Base-by-base conservation (phyloP, 2,888 invertebrate species). In the Apodemia duryi region DNA sequence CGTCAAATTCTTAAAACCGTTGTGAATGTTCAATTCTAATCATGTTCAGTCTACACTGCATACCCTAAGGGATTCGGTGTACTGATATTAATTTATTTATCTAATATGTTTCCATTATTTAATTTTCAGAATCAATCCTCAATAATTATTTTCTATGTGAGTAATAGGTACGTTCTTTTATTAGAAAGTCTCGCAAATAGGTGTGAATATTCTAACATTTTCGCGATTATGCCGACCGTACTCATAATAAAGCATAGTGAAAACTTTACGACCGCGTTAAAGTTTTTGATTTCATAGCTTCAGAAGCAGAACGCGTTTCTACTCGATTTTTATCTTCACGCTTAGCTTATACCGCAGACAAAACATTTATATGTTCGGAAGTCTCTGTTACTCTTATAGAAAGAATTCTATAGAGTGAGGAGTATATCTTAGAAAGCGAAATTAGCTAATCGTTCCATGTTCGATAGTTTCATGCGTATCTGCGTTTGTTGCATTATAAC, bases 401-500 rank as follows among this genome's bases (percentile, higher is more conserved):
- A 32, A 43, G 29, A 38, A 32, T 49, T 7, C 21, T 32, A 51
- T 49, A 32, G 35, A 38, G 51, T 28, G 43, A 65, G 46, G 38
- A 61, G 60, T 38, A 21, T 21, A 9, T 35, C 49, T 62, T 66
- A 69, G 70, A 71, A 68, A 71, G 69, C 64, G 63, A 67, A 67
- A 68, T 69, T 65, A 66, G 68, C 65, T 69, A 68, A 71, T 67
- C 68, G 66, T 67, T 67, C 54, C 54, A 64, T 61, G 41, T 67
- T 61, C 61, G 57, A 63, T 68, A 66, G 67, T 67, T 71, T 66
- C 68, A 67, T 64, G 67, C 69, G 54, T 65, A 66, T 65, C 63
- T 63, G 32, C 57, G 46, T 61, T 52, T 41, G 38, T 54, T 61
- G 46, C 51, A 66, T 65, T 68, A 63, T 67, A 66, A 68, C 67